These are phyloP conservation scores for Galbula dea DNA, from an alignment of 2,113 vertebrate species.

Conservation along the genomic window DNA sequence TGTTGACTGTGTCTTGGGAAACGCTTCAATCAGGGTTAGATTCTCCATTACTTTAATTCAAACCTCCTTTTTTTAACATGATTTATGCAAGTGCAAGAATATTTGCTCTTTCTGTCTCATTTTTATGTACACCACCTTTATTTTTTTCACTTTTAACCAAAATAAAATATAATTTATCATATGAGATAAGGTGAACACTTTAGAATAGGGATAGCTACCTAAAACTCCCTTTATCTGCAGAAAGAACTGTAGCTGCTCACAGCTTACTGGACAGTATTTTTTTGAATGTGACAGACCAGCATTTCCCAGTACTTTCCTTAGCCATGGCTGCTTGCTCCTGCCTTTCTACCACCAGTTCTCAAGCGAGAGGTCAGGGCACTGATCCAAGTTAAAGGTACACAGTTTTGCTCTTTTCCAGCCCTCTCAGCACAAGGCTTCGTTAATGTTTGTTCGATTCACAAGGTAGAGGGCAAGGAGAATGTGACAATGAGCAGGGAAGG, in stretches of 20 bases:
- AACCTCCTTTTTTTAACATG: not conserved
- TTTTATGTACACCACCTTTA: not conserved
- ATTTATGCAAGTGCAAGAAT: not conserved
- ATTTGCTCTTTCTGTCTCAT: not conserved
- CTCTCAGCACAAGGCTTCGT: not conserved
- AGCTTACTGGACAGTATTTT: not conserved
- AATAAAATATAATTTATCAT: not conserved
- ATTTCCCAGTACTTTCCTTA: not conserved
- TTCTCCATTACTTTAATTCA: constrained; percentile 49
- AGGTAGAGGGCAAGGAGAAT: not conserved
- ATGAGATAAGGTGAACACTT: not conserved
- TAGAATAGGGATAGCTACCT: not conserved
- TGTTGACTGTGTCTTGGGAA: not conserved
- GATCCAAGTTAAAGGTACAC: not conserved
- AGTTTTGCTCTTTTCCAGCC: not conserved
- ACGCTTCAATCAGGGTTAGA: not conserved
- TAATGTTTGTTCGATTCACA: not conserved
- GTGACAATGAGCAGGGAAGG: not conserved
- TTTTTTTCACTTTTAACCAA: not conserved
- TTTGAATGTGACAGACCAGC: not conserved
- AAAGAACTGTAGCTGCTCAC: not conserved
- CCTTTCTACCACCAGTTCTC: not conserved
- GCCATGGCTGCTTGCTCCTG: not conserved
- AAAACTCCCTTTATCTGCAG: not conserved
- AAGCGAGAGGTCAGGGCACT: not conserved